phyloP scores from a whole-genome alignment of 2,888 invertebrate species.

The Meganola albula region DNA sequence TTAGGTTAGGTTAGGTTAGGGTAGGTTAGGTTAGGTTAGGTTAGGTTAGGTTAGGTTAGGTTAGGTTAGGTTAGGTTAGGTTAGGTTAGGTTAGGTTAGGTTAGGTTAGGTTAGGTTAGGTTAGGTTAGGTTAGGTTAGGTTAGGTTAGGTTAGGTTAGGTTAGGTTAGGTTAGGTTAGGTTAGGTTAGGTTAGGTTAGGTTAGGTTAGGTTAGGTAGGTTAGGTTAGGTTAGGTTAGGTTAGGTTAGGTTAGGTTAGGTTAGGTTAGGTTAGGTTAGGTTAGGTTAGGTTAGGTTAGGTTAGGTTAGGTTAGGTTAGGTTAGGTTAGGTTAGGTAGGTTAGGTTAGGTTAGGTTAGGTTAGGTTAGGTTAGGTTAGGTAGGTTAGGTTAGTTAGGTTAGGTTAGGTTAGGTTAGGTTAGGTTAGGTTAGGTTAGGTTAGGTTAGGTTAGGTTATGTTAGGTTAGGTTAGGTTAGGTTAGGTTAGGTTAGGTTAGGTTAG shows the following conservation, averaged over 20 bases:
- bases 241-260: not conserved
- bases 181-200: not conserved
- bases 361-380: too few relatives aligned
- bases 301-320: not conserved
- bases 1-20: too few relatives aligned
- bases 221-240: not conserved
- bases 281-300: not conserved
- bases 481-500: not conserved
- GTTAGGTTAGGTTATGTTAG: too few relatives aligned
- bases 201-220: not conserved
- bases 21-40: too few relatives aligned
- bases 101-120: constrained; percentile 3
- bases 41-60: constrained; percentile 3
- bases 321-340: too few relatives aligned
- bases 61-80: constrained; percentile 3
- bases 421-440: too few relatives aligned
- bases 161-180: not conserved
- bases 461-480: too few relatives aligned
- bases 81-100: constrained; percentile 2
- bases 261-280: constrained; percentile 1
- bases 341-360: too few relatives aligned
- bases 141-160: not conserved
- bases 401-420: too few relatives aligned
- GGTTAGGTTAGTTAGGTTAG: too few relatives aligned
- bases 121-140: constrained; percentile 4